Base-by-base conservation (phyloP, 2,797 vertebrate genomes). In the Manis crassicaudata region DNA sequence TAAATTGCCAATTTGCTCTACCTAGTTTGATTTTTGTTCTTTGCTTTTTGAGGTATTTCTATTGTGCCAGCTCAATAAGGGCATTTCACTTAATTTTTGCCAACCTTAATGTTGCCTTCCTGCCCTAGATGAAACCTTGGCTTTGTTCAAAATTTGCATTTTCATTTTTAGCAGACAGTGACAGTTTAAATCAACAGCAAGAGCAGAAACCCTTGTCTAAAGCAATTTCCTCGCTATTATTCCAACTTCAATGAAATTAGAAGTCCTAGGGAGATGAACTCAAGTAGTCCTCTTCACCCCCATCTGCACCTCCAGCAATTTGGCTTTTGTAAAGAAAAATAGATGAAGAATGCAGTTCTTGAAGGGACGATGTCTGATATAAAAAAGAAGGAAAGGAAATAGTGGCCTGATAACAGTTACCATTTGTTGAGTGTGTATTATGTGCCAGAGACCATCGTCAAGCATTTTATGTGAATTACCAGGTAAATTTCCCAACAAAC, bases 91-190 rank as follows among this genome's bases (percentile, higher is more conserved):
- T 72, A 83, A 79, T 79, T 95, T 93, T 83, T 65, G 63, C 84
- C 63, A 92, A 58, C 18, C 58, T 91, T 85, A 97, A 88, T 12
- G 88, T 90, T 82, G 2, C 81, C 35, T 96, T 96, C 87, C 58
- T 92, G 56, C 79, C 82, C 72, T 63, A 65, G 75, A 23, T 92
- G 77, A 97, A 97, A 95, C 43, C 1, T 11, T 80, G 58, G 40
- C 96, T 75, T 96, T 97, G 86, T 88, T 82, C 81, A 91, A 89
- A 92, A 65, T 88, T 90, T 87, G 8, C 76, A 93, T 96, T 97
- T 94, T 63, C 97, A 23, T 67, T 97, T 97, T 96, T 96, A 94
- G 60, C 84, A 82, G 83, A 87, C 80, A 81, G 75, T 95, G 84
- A 81, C 82, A 81, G 60, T 95, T 94, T 88, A 94, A 96, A 88